phyloP scores from a whole-genome alignment of 2,113 vertebrate species.

The Stigmatopora nigra region DNA sequence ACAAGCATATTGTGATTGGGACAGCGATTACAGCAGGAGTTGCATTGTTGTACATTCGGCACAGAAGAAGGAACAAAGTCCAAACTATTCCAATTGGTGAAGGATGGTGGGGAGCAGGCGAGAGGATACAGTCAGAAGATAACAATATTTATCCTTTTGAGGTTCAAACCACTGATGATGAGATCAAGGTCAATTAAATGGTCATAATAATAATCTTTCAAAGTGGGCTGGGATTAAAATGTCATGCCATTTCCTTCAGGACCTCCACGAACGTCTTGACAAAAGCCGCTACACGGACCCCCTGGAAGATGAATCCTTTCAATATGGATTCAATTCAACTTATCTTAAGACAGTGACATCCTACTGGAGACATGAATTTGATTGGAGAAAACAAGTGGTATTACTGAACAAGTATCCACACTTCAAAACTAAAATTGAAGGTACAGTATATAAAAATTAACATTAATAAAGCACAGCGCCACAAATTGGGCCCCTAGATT shows the following conservation, averaged over 20 bases:
- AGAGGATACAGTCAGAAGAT: slow-evolving; percentile 63
- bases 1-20: slow-evolving; percentile 50
- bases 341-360: slow-evolving; percentile 73
- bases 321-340: slow-evolving; percentile 79
- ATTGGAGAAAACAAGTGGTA: slow-evolving; percentile 80
- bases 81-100: slow-evolving; percentile 73
- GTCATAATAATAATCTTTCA: neutral
- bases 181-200: slow-evolving; percentile 67
- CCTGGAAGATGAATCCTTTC: slow-evolving; percentile 71
- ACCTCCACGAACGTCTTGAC: slow-evolving; percentile 76
- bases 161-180: slow-evolving; percentile 70
- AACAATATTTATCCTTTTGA: slow-evolving; percentile 63
- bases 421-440: slow-evolving; percentile 86
- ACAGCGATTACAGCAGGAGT: slow-evolving; percentile 67
- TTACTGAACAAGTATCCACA: slow-evolving; percentile 80
- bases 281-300: slow-evolving; percentile 64
- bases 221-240: neutral
- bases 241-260: slow-evolving; percentile 55
- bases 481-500: no score
- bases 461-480: no score
- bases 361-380: slow-evolving; percentile 80
- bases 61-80: slow-evolving; percentile 45
- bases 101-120: slow-evolving; percentile 79
- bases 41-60: slow-evolving; percentile 63
- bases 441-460: slow-evolving; percentile 44